Conservation (phyloP, 1,140 invertebrate species). For the Cardiocondyla obscurior region DNA sequence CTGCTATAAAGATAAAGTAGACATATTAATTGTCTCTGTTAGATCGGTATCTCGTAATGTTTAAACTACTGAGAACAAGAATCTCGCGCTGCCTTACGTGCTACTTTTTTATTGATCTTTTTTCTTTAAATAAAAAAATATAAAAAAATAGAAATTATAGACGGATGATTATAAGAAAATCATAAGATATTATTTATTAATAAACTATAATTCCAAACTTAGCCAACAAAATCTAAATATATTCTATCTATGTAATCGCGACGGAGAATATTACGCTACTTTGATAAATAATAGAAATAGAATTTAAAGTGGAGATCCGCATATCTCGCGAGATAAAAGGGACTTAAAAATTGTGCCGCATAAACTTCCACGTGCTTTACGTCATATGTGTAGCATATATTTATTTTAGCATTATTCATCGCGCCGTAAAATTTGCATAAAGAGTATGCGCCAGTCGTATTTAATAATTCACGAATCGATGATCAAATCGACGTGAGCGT, state of each 20-base stretch:
- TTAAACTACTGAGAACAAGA: constrained; percentile 33
- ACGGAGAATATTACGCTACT: not conserved
- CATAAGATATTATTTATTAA: not conserved
- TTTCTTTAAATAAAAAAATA: too few relatives aligned
- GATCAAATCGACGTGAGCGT: constrained; percentile 9
- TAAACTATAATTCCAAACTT: not conserved
- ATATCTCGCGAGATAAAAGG: not conserved
- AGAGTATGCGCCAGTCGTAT: not conserved
- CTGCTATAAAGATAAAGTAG: constrained; percentile 20
- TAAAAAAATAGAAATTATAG: too few relatives aligned
- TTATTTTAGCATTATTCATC: too few relatives aligned
- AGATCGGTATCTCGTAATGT: constrained; percentile 35
- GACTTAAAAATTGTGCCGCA: constrained; percentile 7
- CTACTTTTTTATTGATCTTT: not conserved
- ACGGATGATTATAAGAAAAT: too few relatives aligned
- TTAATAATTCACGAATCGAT: constrained; percentile 46
- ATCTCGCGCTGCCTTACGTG: not conserved
- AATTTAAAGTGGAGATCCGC: not conserved
- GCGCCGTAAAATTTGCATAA: constrained; percentile 11
- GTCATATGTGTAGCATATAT: not conserved
- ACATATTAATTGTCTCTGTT: not conserved
- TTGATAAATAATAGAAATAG: not conserved
- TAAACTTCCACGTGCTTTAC: constrained; percentile 2
- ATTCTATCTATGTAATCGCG: not conserved
- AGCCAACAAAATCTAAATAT: not conserved